phyloP scores from a whole-genome alignment of 2,797 vertebrate genomes.

The Syndactyla subalaris region DNA sequence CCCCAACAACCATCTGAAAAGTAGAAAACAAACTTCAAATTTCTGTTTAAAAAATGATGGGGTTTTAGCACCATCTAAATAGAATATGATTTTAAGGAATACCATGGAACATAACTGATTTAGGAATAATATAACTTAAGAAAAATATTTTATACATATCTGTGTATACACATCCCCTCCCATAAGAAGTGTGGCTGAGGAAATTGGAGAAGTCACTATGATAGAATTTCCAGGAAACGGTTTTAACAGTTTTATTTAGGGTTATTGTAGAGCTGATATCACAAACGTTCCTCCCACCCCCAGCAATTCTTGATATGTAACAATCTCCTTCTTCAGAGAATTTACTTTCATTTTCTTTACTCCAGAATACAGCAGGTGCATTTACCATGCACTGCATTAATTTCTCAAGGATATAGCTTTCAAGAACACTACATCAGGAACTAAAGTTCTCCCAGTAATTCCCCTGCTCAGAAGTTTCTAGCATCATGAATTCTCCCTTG shows the following conservation, averaged over 20 bases:
- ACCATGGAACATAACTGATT: neutral
- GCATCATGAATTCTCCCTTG: neutral
- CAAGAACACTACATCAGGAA: neutral
- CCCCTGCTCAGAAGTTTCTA: neutral
- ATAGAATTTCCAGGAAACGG: neutral
- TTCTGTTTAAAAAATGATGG: neutral
- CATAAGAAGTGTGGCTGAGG: neutral
- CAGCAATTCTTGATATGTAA: neutral
- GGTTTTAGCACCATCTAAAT: neutral
- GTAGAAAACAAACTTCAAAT: neutral
- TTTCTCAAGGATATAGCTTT: neutral
- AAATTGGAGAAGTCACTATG: neutral
- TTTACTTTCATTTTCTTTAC: neutral
- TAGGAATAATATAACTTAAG: neutral
- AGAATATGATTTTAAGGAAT: neutral
- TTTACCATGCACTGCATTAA: neutral
- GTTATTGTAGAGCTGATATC: neutral
- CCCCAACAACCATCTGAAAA: accelerated
- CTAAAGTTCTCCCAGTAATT: neutral
- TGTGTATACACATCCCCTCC: neutral
- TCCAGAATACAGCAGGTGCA: accelerated
- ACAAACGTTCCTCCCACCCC: neutral
- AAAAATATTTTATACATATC: neutral
- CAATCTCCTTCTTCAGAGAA: neutral
- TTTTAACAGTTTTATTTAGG: neutral